Conservation (phyloP, 2,888 invertebrate species). For the Euclidia mi region DNA sequence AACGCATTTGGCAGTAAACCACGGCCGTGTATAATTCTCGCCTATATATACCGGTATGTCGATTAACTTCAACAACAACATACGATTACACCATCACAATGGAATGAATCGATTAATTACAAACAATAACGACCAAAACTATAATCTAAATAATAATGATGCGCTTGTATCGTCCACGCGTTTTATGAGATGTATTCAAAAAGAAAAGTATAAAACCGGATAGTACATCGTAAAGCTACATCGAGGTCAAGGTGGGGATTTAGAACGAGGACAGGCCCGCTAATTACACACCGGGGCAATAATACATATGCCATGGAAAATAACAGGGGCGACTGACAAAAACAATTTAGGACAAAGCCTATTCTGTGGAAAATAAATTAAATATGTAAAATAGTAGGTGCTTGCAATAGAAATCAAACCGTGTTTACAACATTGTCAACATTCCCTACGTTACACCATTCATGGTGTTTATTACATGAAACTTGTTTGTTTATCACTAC, state of each 20-base stretch:
- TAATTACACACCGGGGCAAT: constrained; percentile 81
- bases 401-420: not conserved
- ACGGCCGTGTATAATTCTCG: constrained; percentile 53
- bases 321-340: constrained; percentile 59
- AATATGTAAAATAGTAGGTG: not conserved
- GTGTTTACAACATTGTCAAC: too few species aligned
- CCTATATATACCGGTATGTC: constrained; percentile 53
- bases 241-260: constrained; percentile 85
- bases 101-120: constrained; percentile 32
- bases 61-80: constrained; percentile 55
- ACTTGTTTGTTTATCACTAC: constrained; percentile 20
- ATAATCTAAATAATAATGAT: constrained; percentile 57
- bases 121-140: constrained; percentile 23
- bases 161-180: constrained; percentile 64
- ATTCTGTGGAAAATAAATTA: not conserved
- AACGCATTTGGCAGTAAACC: constrained; percentile 73
- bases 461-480: not conserved
- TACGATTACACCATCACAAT: constrained; percentile 37
- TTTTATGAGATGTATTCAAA: constrained; percentile 72
- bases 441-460: too few species aligned
- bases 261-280: constrained; percentile 81
- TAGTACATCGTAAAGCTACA: constrained; percentile 79
- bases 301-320: constrained; percentile 65
- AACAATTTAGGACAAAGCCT: constrained; percentile 50
- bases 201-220: constrained; percentile 79